Base-by-base conservation (phyloP, 2,113 vertebrate genomes). In the Python bivittatus region DNA sequence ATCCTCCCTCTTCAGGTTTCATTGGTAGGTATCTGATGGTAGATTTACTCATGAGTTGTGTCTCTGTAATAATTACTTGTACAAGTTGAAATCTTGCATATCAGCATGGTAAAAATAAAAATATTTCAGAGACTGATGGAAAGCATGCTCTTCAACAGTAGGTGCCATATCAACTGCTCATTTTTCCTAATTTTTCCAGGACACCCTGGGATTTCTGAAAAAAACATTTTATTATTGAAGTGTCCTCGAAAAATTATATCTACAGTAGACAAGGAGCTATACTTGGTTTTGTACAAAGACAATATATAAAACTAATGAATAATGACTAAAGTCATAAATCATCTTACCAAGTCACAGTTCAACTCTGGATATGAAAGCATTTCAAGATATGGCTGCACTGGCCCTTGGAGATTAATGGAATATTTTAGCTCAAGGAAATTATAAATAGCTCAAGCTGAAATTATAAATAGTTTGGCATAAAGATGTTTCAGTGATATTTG, bases 1-100 rank as follows among this genome's bases (percentile, higher is more conserved):
- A 99, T 90, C 99, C 99, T 2, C 99, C 99, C 15, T 99, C 99
- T 52, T 99, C 99, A 90, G 99, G 99, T 91, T 99, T 99, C 96
- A 99, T 99, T 94, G 99, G 99, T 99, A 97, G 95, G 98, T 97
- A 2, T 38, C 5, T 86, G 0, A 7, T 61, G 29, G 79, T 89
- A 84, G 56, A 61, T 53, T 84, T 53, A 29, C 48, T 44, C 53
- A 79, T 72, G 48, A 17, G 27, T n/a, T 88, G 3, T 12, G 20
- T 57, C 11, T 83, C 9, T 58, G 86, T 58, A 83, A 88, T 88
- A 57, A 29, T 84, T 84, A 0, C 17, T 9, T 84, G 20, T n/a
- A 54, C 42, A 54, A 68, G 6, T 23, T 64, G n/a, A 54, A 17
- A 23, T 52, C 4, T 25, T 25, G 61, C 17, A 56, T 87, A 54